Base-by-base conservation (phyloP, 2,113 vertebrate genomes). In the Rhombomys opimus region DNA sequence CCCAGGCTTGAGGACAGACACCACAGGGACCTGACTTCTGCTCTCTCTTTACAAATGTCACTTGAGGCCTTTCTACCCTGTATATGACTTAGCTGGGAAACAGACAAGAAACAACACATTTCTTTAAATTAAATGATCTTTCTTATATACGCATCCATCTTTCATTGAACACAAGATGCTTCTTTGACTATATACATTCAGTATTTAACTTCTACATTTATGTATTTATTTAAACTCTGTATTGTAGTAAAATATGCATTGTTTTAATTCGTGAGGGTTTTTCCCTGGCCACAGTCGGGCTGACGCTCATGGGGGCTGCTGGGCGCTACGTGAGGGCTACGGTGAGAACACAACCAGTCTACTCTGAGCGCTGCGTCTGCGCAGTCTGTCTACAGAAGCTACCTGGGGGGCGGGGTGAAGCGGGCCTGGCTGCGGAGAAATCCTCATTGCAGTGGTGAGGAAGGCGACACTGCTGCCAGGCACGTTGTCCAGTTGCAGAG, bases 241-340 rank as follows among this genome's bases (percentile, higher is more conserved):
- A 98, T 89, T 98, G 98, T 99, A 99, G 98, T 98, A 99, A 99
- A 99, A 99, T 98, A 99, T 98, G 98, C 96, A 98, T 98, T 95
- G 97, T 98, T 98, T 98, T 97, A 92, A 98, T 96, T 93, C 96
- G 86, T 98, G 98, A 98, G 97, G 98, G 98, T 96, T 98, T 98
- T 96, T 98, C 98, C 97, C 98, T 98, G 98, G 98, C 98, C 76
- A 98, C 96, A 92, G 97, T 97, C 96, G 81, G 97, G 97, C 94
- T 81, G 97, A 98, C 97, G 97, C 97, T 98, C 97, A 97, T 97
- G 15, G 59, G 92, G 97, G 97, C 96, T 96, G 93, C 85, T 75
- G 87, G 72, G n/a, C n/a, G 70, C 98, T 97, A 76, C 93, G 93
- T 92, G 7, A 22, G 88, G 82, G 54, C 63, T 96, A 95, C 89